Conservation (phyloP, 1,140 invertebrate genomes). For the Drosophila dunni region DNA sequence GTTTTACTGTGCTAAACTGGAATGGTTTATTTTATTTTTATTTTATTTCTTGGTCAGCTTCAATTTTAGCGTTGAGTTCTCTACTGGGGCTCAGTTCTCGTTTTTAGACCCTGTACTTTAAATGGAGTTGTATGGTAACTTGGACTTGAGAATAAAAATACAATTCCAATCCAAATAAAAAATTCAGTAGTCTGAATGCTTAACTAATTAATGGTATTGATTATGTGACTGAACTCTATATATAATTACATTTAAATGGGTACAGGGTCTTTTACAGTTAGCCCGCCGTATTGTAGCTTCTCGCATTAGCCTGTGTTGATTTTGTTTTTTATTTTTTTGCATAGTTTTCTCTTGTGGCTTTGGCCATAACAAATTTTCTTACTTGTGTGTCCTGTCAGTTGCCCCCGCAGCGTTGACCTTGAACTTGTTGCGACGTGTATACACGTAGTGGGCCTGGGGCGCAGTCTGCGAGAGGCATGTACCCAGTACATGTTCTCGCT, state of each 20-base stretch:
- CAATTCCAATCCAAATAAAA: too few species aligned
- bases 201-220: too few species aligned
- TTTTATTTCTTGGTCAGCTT: conserved; percentile 52
- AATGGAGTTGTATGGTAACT: too few species aligned
- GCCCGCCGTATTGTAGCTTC: background rate
- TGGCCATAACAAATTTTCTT: conserved; percentile 44
- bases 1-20: conserved; percentile 16
- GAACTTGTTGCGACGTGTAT: conserved; percentile 47
- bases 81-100: conserved; percentile 40
- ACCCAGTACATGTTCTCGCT: background rate
- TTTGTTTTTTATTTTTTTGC: background rate
- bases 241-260: too few species aligned
- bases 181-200: too few species aligned
- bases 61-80: conserved; percentile 35
- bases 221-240: too few species aligned
- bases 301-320: conserved; percentile 19
- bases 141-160: too few species aligned
- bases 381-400: conserved; percentile 31
- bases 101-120: conserved; percentile 8
- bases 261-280: too few species aligned
- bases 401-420: conserved; percentile 50
- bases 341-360: conserved; percentile 16
- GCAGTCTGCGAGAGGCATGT: background rate
- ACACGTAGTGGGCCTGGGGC: background rate
- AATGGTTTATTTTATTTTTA: conserved; percentile 9